Evolutionary conservation across 2,113 vertebrate species (phyloP).

Genomic region (Sander lucioperca): DNA sequence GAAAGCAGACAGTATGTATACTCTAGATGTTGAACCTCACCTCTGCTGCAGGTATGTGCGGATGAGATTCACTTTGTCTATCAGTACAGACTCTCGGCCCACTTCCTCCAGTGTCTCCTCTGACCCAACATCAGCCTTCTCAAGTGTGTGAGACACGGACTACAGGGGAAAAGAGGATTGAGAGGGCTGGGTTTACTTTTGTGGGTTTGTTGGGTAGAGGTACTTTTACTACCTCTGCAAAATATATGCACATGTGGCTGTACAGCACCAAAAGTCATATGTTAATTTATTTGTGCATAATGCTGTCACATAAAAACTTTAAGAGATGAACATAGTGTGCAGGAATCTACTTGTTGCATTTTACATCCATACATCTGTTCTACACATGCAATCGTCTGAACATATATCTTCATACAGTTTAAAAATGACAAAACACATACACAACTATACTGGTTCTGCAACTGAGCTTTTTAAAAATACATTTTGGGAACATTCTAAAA

Average conservation of each 20-base stretch:
- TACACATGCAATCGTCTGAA: neutral
- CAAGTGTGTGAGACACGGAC: constrained; percentile 68
- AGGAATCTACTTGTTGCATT: constrained; percentile 15
- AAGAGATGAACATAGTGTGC: constrained; percentile 3
- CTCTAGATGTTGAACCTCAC: constrained; percentile 54
- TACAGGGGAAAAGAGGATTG: constrained; percentile 30
- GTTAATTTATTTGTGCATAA: constrained; percentile 3
- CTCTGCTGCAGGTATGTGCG: constrained; percentile 79
- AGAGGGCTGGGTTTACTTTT: neutral
- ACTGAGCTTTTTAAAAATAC: neutral
- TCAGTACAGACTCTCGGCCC: constrained; percentile 26
- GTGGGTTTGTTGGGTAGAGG: neutral
- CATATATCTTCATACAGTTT: neutral
- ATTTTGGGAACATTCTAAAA: neutral
- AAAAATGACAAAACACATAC: neutral
- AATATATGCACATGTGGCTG: neutral
- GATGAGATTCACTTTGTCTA: constrained; percentile 70
- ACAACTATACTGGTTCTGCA: neutral
- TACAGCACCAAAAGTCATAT: neutral
- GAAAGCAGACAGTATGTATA: neutral
- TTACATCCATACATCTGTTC: constrained; percentile 18
- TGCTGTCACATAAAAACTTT: constrained; percentile 6
- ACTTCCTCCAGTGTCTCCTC: neutral
- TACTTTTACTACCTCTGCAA: neutral
- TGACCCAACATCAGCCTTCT: constrained; percentile 22